Percentiles rank a stretch among this genome's conserved stretches.
Conservation (phyloP, 2,113 vertebrate genomes). For the Paraplagusia blochii region DNA sequence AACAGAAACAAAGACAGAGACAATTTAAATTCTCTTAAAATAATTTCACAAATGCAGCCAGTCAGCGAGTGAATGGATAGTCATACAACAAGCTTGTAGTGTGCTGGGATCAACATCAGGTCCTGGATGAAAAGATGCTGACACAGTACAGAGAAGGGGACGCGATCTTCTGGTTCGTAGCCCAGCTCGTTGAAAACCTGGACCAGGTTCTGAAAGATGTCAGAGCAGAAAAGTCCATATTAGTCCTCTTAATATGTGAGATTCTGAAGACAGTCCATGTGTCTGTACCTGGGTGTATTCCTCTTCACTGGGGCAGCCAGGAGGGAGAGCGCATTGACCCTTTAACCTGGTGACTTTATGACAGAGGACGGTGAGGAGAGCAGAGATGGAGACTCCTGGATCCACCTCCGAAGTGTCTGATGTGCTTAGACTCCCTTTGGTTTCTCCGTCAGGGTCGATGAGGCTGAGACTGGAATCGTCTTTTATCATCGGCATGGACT, state of each 20-base stretch:
- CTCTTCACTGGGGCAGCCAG: slow-evolving; percentile 49
- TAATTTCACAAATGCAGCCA: slow-evolving; percentile 12
- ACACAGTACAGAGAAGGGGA: slow-evolving; percentile 77
- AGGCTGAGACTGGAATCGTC: slow-evolving; percentile 34
- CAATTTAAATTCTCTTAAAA: too few species aligned
- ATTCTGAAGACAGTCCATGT: too few species aligned
- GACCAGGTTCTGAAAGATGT: slow-evolving; percentile 54
- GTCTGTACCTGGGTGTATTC: slow-evolving; percentile 71
- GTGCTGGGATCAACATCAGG: slow-evolving; percentile 74
- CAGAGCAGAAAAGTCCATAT: neutral
- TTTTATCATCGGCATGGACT: slow-evolving; percentile 65
- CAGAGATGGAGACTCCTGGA: slow-evolving; percentile 73
- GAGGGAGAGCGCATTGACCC: slow-evolving; percentile 51
- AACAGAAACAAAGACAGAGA: too few species aligned
- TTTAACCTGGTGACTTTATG: slow-evolving; percentile 54
- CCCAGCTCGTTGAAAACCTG: slow-evolving; percentile 79
- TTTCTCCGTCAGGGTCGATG: slow-evolving; percentile 13
- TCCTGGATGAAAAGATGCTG: slow-evolving; percentile 79
- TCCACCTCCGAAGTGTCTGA: slow-evolving; percentile 10
- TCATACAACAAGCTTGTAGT: slow-evolving; percentile 83
- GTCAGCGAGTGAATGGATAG: neutral
- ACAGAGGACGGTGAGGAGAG: slow-evolving; percentile 75
- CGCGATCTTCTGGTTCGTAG: slow-evolving; percentile 58
- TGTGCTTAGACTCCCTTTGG: slow-evolving; percentile 2
- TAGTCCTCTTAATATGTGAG: neutral